These are phyloP conservation scores for Clunio marinus DNA, from an alignment of 2,888 invertebrate genomes.

Conservation along the genomic window DNA sequence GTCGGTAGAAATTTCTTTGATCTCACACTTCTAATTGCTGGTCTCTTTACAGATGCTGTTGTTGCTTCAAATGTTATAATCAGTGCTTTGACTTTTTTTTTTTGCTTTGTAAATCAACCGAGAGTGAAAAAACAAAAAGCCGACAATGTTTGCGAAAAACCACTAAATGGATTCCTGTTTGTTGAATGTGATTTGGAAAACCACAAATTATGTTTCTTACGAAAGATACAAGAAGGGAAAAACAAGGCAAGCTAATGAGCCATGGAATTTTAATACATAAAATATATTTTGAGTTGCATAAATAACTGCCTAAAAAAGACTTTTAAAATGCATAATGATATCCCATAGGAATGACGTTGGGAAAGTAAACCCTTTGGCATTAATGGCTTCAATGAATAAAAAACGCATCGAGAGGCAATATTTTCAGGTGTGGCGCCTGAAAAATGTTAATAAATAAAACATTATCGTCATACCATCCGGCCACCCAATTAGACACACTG, in stretches of 20 bases:
- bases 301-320: neutral
- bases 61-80: conserved; percentile 14
- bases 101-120: conserved; percentile 4
- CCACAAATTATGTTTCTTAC: conserved; percentile 28
- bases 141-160: conserved; percentile 13
- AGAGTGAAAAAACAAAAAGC: conserved; percentile 1
- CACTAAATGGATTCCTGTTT: conserved; percentile 29
- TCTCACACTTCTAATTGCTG: conserved; percentile 31
- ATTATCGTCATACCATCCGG: conserved; percentile 8
- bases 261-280: neutral
- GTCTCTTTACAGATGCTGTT: conserved; percentile 8
- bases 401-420: neutral
- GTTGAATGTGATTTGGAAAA: conserved; percentile 2
- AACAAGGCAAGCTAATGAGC: conserved; percentile 22
- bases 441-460: conserved; percentile 27
- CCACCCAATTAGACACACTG: conserved; percentile 37
- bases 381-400: conserved; percentile 27
- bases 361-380: conserved; percentile 22
- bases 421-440: conserved; percentile 31
- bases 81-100: neutral
- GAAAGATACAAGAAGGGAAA: conserved; percentile 2
- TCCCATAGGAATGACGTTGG: conserved; percentile 9
- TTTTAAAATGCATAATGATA: conserved; percentile 25
- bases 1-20: conserved; percentile 28
- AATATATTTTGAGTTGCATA: neutral